phyloP scores from a whole-genome alignment of 1,140 invertebrate species.

The Phymorhynchus buccinoides region DNA sequence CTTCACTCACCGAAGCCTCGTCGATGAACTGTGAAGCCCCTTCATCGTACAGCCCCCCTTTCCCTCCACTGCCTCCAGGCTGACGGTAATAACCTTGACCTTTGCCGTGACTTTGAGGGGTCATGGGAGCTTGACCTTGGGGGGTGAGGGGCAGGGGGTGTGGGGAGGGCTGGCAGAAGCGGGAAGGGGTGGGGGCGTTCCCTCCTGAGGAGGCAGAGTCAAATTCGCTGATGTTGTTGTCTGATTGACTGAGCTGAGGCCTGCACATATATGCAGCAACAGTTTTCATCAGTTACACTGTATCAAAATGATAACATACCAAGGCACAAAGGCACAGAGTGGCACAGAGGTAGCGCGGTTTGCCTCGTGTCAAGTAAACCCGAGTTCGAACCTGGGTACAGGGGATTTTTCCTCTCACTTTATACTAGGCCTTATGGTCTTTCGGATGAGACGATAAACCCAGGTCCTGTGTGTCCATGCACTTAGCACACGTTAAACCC shows the following conservation, averaged over 20 bases:
- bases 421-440: no score
- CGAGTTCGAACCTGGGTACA: no score
- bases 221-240: constrained; percentile 34
- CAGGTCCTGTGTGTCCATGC: no score
- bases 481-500: no score
- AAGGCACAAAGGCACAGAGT: no score
- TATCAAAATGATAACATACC: no score
- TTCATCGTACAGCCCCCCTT: constrained; percentile 36
- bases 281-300: no score
- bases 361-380: no score
- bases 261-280: not conserved
- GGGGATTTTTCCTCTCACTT: no score
- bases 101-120: constrained; percentile 14
- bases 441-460: no score
- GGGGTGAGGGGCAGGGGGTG: constrained; percentile 24
- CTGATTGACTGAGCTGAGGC: constrained; percentile 13
- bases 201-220: constrained; percentile 11
- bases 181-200: constrained; percentile 11
- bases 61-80: not conserved
- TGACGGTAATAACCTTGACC: constrained; percentile 22
- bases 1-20: constrained; percentile 38
- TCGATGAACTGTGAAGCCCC: constrained; percentile 44
- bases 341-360: no score
- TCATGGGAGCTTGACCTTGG: constrained; percentile 10
- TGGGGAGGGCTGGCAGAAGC: constrained; percentile 19